Evolutionary conservation across 2,797 vertebrate species (phyloP), one percentile per base, ranked within the genome.

Genomic region (Pangasius larnaudii): DNA sequence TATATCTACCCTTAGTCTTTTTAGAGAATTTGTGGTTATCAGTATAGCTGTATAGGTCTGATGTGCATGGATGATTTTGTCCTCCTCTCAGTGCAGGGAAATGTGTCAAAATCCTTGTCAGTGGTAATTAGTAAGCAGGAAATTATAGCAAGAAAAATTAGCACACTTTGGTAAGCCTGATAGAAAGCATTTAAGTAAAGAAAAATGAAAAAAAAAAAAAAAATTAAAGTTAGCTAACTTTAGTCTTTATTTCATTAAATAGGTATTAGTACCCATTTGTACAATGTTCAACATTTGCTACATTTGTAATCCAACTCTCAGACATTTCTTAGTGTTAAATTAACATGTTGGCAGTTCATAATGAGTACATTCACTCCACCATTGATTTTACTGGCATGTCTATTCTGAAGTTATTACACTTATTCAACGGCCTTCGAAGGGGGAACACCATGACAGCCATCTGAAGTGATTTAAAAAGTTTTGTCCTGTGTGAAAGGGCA

Each of bases 391-490:
- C n/a, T 36, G 7, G 14, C 33, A 11, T 19, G n/a, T n/a, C 27
- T 79, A 19, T 56, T 53, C 30, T 36, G 19, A 56, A 80, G 51
- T 58, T 30, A 80, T 58, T 36, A 58, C 22, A 19, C 53, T 4
- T 59, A 33, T 39, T 19, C 24, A 80, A 58, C 1, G 18, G 27
- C 33, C 6, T 33, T 79, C 8, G 1, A 79, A 56, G 2, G 33
- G 30, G 14, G 51, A 79, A 36, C 51, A 56, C 33, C 30, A 14
- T 82, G 33, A 61, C 56, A 82, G 36, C 0, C 58, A 61, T 61
- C 79, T 61, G 53, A 59, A 79, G 13, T 53, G n/a, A 79, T 56
- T 80, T 36, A 10, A 80, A 58, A 59, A 80, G 18, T 9, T 80
- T n/a, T 58, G 11, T 80, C 78, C 30, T 39, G 39, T 22, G 36